A percentile compares a stretch with the other conserved stretches of the same genome.
Evolutionary conservation across 2,888 invertebrate genomes (phyloP).

Genomic region (Drosophila neonasuta): DNA sequence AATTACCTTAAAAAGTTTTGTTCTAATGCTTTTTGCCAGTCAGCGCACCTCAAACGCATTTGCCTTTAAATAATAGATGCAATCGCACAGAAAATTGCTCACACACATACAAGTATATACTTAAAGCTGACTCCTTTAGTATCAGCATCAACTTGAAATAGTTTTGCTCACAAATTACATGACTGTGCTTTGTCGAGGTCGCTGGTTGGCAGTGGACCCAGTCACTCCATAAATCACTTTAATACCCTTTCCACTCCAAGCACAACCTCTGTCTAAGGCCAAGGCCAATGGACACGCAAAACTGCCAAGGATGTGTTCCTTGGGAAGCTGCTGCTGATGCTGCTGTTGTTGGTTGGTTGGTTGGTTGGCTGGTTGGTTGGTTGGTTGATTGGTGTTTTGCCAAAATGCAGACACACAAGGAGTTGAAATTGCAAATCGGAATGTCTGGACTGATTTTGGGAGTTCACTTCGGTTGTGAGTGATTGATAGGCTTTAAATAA

Average conservation of each 20-base stretch:
- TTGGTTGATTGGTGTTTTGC: slow-evolving; percentile 8
- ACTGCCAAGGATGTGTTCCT: background rate
- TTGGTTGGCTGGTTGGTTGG: background rate
- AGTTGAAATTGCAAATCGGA: slow-evolving; percentile 9
- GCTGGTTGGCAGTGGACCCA: slow-evolving; percentile 26
- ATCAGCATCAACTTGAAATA: slow-evolving; percentile 28
- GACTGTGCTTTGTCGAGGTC: slow-evolving; percentile 29
- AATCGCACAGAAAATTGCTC: slow-evolving; percentile 46
- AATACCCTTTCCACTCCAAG: slow-evolving; percentile 31
- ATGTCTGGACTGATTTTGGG: slow-evolving; percentile 22
- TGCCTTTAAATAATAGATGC: slow-evolving; percentile 62
- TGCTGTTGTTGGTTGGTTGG: background rate
- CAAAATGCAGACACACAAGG: slow-evolving; percentile 3
- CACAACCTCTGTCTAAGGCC: slow-evolving; percentile 8
- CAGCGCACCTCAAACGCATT: slow-evolving; percentile 18
- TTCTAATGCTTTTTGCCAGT: slow-evolving; percentile 11
- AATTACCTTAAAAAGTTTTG: slow-evolving; percentile 30
- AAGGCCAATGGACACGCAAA: slow-evolving; percentile 10
- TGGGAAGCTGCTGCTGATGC: too few relatives aligned
- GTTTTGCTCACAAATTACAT: slow-evolving; percentile 34
- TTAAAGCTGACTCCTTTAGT: slow-evolving; percentile 34
- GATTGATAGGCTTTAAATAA: slow-evolving; percentile 40
- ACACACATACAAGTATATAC: slow-evolving; percentile 12
- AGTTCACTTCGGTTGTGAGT: slow-evolving; percentile 29
- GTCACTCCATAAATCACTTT: slow-evolving; percentile 56